Conservation (phyloP, 2,113 vertebrate genomes). For the Herpetotheres cachinnans region DNA sequence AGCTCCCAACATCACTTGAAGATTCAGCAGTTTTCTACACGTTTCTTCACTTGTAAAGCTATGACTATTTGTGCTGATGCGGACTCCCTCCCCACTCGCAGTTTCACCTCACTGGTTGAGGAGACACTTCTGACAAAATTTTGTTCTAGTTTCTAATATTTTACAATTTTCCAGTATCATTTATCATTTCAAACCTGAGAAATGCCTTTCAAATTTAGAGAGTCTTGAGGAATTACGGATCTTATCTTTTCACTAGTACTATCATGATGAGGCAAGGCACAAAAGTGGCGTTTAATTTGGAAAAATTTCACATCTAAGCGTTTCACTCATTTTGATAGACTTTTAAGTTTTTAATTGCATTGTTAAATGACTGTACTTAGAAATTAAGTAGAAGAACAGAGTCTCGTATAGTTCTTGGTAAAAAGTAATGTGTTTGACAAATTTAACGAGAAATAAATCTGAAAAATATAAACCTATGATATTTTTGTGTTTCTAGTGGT, state of each 20-base stretch:
- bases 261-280: accelerated
- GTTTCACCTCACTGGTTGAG: background rate
- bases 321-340: background rate
- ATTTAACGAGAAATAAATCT: background rate
- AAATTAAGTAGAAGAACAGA: background rate
- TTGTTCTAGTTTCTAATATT: background rate
- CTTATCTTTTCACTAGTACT: background rate
- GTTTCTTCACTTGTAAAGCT: background rate
- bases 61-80: background rate
- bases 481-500: background rate
- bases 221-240: background rate
- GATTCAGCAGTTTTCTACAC: background rate
- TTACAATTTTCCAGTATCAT: background rate
- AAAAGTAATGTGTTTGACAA: background rate
- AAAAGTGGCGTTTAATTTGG: background rate
- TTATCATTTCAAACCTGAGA: background rate
- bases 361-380: background rate
- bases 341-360: background rate
- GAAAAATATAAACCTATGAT: background rate
- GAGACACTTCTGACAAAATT: background rate
- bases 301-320: background rate
- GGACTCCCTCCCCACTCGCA: background rate
- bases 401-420: accelerated
- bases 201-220: background rate
- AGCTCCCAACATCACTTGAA: background rate